A percentile compares a stretch with the other conserved stretches of the same genome.
These are phyloP conservation scores for Bradypodion pumilum DNA, from an alignment of 2,797 vertebrate species.

Conservation along the genomic window DNA sequence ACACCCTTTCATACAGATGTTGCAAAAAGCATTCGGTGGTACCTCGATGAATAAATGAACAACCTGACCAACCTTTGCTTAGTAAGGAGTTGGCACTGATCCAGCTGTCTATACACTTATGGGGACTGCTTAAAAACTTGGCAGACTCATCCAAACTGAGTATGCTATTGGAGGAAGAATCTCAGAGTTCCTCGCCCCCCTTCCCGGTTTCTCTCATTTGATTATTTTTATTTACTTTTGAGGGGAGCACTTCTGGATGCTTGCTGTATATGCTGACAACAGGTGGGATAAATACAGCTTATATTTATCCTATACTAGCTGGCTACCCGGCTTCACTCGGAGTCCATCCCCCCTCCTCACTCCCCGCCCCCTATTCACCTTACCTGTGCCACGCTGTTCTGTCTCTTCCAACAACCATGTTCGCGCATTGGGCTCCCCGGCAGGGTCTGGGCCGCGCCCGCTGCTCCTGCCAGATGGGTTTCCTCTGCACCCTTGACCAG, in stretches of 20 bases:
- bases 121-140: conserved; percentile 15
- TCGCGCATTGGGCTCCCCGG: no score
- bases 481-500: no score
- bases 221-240: background rate
- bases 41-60: conserved; percentile 87
- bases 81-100: conserved; percentile 40
- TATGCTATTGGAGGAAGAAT: background rate
- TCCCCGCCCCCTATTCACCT: no score
- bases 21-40: conserved; percentile 80
- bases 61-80: conserved; percentile 67
- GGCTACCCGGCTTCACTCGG: no score
- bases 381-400: no score
- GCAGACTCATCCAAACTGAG: conserved; percentile 26
- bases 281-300: background rate
- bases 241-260: background rate
- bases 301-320: background rate
- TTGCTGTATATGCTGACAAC: background rate
- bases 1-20: conserved; percentile 76
- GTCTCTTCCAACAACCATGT: no score
- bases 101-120: conserved; percentile 62
- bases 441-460: no score
- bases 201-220: background rate
- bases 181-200: no score
- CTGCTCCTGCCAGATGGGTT: no score
- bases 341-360: no score